Evolutionary conservation across 2,888 invertebrate genomes (phyloP).

Genomic region (Drosophila melanosoma): DNA sequence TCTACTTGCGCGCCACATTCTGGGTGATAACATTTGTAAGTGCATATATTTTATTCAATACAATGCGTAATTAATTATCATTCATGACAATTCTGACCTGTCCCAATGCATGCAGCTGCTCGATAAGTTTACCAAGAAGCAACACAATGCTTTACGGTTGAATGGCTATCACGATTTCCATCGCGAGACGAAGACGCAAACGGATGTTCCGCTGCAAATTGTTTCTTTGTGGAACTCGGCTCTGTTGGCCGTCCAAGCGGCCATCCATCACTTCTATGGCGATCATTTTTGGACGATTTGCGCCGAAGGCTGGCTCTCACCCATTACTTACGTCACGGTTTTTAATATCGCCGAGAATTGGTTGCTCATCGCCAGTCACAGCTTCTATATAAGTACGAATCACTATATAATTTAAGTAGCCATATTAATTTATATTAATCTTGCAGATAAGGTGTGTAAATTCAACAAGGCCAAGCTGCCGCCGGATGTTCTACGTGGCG

Average conservation of each 20-base stretch:
- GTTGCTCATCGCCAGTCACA: constrained; percentile 86
- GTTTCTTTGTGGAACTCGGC: constrained; percentile 88
- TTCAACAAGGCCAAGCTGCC: constrained; percentile 87
- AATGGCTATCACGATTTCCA: constrained; percentile 90
- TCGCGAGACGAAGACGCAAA: constrained; percentile 87
- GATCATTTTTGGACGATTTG: constrained; percentile 86
- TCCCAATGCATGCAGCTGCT: constrained; percentile 84
- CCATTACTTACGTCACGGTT: constrained; percentile 87
- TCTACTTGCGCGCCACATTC: constrained; percentile 87
- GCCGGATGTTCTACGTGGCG: constrained; percentile 88
- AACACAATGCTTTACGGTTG: constrained; percentile 87
- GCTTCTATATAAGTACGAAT: constrained; percentile 86
- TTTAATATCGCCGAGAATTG: constrained; percentile 86
- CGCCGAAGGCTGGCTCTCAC: constrained; percentile 85
- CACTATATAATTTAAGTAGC: neutral
- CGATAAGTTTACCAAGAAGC: constrained; percentile 87
- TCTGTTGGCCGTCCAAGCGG: constrained; percentile 86
- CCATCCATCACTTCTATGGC: constrained; percentile 87
- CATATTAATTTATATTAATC: neutral
- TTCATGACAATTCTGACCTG: constrained; percentile 6
- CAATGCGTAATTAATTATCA: neutral
- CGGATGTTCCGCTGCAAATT: constrained; percentile 87
- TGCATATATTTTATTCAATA: constrained; percentile 11
- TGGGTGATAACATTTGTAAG: constrained; percentile 87
- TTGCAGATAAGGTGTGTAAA: constrained; percentile 86